Percentiles rank a stretch among this genome's conserved stretches.
These are phyloP conservation scores for Cerceris rybyensis DNA, from an alignment of 2,888 invertebrate genomes.

Conservation along the genomic window DNA sequence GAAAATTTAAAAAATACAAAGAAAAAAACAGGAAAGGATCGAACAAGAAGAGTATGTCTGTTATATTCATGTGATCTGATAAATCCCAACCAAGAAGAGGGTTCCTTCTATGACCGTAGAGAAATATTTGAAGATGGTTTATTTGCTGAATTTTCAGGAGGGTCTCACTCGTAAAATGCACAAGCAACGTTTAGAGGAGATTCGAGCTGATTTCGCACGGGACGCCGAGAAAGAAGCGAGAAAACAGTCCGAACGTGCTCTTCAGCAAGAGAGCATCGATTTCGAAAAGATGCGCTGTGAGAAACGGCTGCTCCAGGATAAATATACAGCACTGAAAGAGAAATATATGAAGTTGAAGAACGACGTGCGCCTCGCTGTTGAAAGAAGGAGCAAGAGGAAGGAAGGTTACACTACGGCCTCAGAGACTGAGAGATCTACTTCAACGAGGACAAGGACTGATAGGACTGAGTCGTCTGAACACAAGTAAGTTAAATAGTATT, in stretches of 20 bases:
- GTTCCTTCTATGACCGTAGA: too few species aligned
- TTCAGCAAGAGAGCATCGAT: slow-evolving; percentile 78
- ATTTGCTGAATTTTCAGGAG: slow-evolving; percentile 83
- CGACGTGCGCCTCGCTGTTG: slow-evolving; percentile 90
- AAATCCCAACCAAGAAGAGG: too few species aligned
- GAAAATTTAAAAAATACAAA: too few species aligned
- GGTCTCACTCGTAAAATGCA: slow-evolving; percentile 87
- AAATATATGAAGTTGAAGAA: slow-evolving; percentile 91
- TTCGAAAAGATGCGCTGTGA: slow-evolving; percentile 88
- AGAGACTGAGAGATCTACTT: slow-evolving; percentile 90
- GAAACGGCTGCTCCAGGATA: slow-evolving; percentile 88
- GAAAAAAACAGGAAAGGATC: too few species aligned
- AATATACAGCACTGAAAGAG: slow-evolving; percentile 91
- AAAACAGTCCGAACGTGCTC: slow-evolving; percentile 73
- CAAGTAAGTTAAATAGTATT: slow-evolving; percentile 76
- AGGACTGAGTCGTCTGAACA: slow-evolving; percentile 81
- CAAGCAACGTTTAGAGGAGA: slow-evolving; percentile 85
- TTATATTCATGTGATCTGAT: too few species aligned
- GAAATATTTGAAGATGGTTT: neutral
- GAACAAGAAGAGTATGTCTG: too few species aligned
- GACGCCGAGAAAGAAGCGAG: slow-evolving; percentile 83
- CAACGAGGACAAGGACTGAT: slow-evolving; percentile 85
- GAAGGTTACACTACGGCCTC: slow-evolving; percentile 86
- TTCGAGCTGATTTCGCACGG: slow-evolving; percentile 85
- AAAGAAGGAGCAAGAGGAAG: slow-evolving; percentile 86